phyloP scores from a whole-genome alignment of 2,797 vertebrate species.

The Cossypha heuglini region DNA sequence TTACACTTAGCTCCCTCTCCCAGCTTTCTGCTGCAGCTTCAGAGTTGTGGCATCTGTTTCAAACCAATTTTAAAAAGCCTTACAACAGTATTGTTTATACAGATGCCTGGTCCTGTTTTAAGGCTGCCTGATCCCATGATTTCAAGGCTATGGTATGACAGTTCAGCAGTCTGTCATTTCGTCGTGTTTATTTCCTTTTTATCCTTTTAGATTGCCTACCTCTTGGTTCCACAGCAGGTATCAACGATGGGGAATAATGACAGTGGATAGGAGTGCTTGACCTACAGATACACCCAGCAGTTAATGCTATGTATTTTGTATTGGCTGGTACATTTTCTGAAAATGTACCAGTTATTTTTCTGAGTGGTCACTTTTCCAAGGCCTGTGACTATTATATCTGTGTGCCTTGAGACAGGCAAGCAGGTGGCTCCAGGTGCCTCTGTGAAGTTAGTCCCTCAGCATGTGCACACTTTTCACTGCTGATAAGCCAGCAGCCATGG shows the following conservation, averaged over 20 bases:
- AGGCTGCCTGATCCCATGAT: not conserved
- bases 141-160: not conserved
- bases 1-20: not conserved
- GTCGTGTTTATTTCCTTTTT: not conserved
- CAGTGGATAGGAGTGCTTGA: not conserved
- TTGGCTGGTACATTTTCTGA: not conserved
- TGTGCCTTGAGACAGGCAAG: not conserved
- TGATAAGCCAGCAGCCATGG: not conserved
- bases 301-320: not conserved
- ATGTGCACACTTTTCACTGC: not conserved
- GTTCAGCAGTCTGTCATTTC: not conserved
- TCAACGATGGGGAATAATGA: fast-evolving
- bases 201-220: not conserved
- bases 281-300: not conserved
- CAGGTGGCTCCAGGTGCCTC: not conserved
- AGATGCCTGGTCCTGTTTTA: not conserved
- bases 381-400: not conserved
- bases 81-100: not conserved
- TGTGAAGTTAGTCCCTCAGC: not conserved
- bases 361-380: not conserved
- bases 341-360: not conserved
- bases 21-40: not conserved
- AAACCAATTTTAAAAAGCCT: not conserved
- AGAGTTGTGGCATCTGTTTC: not conserved
- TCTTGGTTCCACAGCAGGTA: not conserved